Evolutionary conservation across 2,113 vertebrate species (phyloP), one percentile per base, ranked within the genome.

Genomic region (Agelaius tricolor): DNA sequence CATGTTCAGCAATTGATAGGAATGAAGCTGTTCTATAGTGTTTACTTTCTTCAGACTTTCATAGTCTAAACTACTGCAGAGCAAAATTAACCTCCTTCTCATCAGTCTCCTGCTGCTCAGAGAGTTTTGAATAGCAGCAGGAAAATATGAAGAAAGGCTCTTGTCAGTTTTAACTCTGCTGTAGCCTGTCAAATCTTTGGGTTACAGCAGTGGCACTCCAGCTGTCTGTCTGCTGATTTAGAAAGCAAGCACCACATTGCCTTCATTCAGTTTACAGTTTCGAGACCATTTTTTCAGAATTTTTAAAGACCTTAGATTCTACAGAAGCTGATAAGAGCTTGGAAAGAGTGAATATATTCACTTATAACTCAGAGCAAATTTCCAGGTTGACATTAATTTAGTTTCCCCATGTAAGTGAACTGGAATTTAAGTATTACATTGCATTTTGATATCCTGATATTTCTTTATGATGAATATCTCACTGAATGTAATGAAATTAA

Each of bases 51-150:
- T 88, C 63, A 74, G 75, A 65, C 57, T 80, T 93, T 74, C 41
- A 30, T 35, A 83, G 63, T 57, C n/a, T 81, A 86, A 94, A 88
- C 63, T 88, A 52, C 82, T 86, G 73, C 65, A 74, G 76, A 92
- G 61, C 65, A 89, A 95, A 94, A 96, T 95, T 94, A 96, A 87
- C 83, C 73, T 96, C 72, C 90, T 95, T 92, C 92, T 95, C 2
- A 8, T 90, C 94, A 89, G 83, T 84, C 80, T 86, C 82, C 90
- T 84, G 82, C 92, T 63, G 90, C 83, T 93, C 39, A 71, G 76
- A 92, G 92, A 75, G 71, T 93, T 95, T 84, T 93, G 94, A 96
- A 86, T 76, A 96, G 86, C 95, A 94, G 94, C 94, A 97, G 92
- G 94, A 89, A 94, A 93, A 94, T 90, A 92, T 93, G 94, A 97